Conservation (phyloP, 1,140 invertebrate genomes). For the Phymorhynchus buccinoides region DNA sequence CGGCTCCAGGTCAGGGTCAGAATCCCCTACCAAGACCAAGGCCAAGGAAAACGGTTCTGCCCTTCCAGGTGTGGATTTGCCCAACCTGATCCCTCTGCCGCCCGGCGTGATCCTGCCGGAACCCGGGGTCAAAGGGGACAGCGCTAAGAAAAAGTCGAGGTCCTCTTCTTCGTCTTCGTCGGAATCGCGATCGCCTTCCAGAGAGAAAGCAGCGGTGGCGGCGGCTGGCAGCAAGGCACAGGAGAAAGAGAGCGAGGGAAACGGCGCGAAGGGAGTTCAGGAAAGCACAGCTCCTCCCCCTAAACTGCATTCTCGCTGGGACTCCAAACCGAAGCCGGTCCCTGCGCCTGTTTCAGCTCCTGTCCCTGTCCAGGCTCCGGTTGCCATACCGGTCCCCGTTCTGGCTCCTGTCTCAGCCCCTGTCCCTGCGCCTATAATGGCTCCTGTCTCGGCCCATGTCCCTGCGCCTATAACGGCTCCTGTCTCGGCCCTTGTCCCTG, state of each 20-base stretch:
- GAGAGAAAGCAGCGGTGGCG: constrained; percentile 36
- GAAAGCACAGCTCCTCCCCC: constrained; percentile 3
- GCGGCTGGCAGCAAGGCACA: neutral
- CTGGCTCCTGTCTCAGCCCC: neutral
- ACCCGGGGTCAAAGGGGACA: neutral
- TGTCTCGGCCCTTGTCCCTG: no score
- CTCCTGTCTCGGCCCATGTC: neutral
- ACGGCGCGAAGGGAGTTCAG: neutral
- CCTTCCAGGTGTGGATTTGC: neutral
- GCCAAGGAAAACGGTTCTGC: neutral
- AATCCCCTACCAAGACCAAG: neutral
- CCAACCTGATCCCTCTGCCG: constrained; percentile 25
- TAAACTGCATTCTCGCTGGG: constrained; percentile 17
- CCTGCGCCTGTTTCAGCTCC: neutral
- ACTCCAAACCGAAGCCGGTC: neutral
- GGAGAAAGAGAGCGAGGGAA: constrained; percentile 5
- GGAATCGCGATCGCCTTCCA: constrained; percentile 23
- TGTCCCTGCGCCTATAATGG: neutral
- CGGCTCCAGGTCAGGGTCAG: constrained; percentile 14
- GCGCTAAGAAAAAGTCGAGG: constrained; percentile 22
- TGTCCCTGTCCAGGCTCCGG: no score
- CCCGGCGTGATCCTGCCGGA: neutral
- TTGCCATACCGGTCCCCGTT: no score
- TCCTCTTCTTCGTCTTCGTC: constrained; percentile 39
- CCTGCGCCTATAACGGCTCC: neutral